Percentiles rank a stretch among this genome's conserved stretches.
phyloP scores from a whole-genome alignment of 2,888 invertebrate genomes.

The Eudemis profundana region DNA sequence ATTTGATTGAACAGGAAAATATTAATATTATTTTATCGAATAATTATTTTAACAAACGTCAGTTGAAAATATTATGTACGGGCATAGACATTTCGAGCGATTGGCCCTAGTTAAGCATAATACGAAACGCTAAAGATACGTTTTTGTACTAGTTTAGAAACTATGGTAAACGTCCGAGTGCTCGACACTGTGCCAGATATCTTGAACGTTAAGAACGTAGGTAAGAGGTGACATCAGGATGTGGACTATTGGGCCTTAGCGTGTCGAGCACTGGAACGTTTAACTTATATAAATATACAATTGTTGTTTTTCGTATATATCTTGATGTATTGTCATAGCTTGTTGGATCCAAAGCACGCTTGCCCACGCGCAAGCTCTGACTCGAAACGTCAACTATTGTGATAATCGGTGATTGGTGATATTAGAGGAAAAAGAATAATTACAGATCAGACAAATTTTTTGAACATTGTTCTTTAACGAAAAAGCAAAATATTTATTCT shows the following conservation, averaged over 20 bases:
- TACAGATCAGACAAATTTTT: conserved; percentile 38
- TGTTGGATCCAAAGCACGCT: conserved; percentile 6
- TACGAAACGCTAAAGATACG: not conserved
- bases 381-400: conserved; percentile 53
- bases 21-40: not conserved
- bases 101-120: not conserved
- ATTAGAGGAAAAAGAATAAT: conserved; percentile 61
- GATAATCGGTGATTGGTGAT: conserved; percentile 71
- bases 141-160: not conserved
- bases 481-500: conserved; percentile 42
- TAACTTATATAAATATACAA: conserved; percentile 9
- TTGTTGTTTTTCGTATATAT: conserved; percentile 16
- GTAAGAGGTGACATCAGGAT: too few species aligned
- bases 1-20: not conserved
- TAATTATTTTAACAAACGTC: not conserved
- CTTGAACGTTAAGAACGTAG: too few species aligned
- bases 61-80: not conserved
- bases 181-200: too few species aligned
- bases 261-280: too few species aligned
- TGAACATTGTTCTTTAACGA: conserved; percentile 35
- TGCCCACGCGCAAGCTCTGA: conserved; percentile 6
- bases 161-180: not conserved
- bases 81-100: not conserved
- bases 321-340: conserved; percentile 21
- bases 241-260: too few species aligned